Percentiles rank a stretch among this genome's conserved stretches.
These are phyloP conservation scores for Andrena hattorfiana DNA, from an alignment of 2,888 invertebrate species.

Conservation along the genomic window DNA sequence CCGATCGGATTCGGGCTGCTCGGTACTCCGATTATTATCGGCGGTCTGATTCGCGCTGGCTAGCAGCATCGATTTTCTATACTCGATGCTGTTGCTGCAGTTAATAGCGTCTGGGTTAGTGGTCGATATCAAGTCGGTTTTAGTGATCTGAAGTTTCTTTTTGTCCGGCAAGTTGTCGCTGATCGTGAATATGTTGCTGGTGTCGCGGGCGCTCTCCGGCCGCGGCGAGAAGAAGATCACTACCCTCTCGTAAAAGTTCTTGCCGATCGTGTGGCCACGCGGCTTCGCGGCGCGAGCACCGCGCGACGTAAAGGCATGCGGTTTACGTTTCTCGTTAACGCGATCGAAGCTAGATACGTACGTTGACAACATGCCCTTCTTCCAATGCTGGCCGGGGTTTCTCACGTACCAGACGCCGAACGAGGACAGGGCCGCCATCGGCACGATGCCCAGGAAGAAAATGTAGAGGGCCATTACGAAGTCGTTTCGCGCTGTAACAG, in stretches of 20 bases:
- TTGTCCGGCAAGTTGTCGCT: conserved; percentile 71
- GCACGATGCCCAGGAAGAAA: conserved; percentile 94
- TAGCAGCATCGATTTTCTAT: conserved; percentile 78
- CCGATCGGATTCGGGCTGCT: conserved; percentile 20
- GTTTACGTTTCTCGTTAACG: conserved; percentile 75
- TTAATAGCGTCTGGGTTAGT: conserved; percentile 87
- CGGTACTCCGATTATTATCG: conserved; percentile 15
- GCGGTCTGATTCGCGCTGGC: conserved; percentile 55
- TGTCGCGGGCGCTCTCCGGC: conserved; percentile 33
- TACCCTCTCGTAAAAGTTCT: conserved; percentile 55
- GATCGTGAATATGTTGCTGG: conserved; percentile 76
- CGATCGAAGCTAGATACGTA: conserved; percentile 85
- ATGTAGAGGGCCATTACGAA: conserved; percentile 94
- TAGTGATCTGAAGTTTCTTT: conserved; percentile 86
- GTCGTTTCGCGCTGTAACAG: conserved; percentile 89
- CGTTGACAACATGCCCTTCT: conserved; percentile 84
- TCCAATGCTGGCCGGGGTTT: conserved; percentile 87
- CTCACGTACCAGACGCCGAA: conserved; percentile 92
- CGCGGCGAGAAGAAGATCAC: conserved; percentile 53
- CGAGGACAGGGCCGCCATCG: conserved; percentile 89
- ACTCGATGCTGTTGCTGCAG: conserved; percentile 83
- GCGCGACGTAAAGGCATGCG: conserved; percentile 63
- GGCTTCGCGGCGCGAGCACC: conserved; percentile 32
- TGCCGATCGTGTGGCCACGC: conserved; percentile 54
- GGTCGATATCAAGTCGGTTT: conserved; percentile 88